A percentile compares a stretch with the other conserved stretches of the same genome.
These are phyloP conservation scores for Vannuccia rotundouncinata DNA, from an alignment of 2,888 invertebrate genomes.

Conservation along the genomic window DNA sequence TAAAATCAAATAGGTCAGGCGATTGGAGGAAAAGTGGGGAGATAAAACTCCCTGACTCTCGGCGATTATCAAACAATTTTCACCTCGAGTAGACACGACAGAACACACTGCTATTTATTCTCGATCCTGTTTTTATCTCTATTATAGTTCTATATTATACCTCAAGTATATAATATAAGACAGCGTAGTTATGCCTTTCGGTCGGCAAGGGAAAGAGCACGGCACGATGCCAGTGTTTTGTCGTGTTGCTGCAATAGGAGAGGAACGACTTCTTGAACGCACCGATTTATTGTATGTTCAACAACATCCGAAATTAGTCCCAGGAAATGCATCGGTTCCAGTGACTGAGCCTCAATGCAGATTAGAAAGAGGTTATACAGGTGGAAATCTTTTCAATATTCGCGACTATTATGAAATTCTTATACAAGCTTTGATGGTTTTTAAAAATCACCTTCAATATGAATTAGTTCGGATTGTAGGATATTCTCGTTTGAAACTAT, in stretches of 20 bases:
- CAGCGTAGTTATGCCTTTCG: neutral
- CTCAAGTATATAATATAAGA: neutral
- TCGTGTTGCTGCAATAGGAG: neutral
- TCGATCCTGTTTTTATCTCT: neutral
- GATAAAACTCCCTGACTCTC: neutral
- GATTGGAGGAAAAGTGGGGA: conserved; percentile 1
- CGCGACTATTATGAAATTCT: neutral
- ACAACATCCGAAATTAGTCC: conserved; percentile 20
- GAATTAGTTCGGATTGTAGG: conserved; percentile 17
- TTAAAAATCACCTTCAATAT: neutral
- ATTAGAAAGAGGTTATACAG: conserved; percentile 23
- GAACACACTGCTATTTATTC: neutral
- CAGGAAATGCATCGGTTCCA: conserved; percentile 26
- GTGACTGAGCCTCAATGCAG: conserved; percentile 11
- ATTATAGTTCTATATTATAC: too few species aligned
- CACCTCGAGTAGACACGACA: conserved; percentile 24
- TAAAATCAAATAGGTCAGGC: conserved; percentile 23
- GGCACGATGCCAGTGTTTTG: neutral
- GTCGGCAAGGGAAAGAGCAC: conserved; percentile 11
- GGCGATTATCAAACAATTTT: conserved; percentile 26
- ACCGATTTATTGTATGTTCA: conserved; percentile 20
- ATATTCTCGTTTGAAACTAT: too few species aligned
- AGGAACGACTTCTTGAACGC: conserved; percentile 6
- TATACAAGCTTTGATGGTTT: neutral
- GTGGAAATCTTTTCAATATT: conserved; percentile 20